Evolutionary conservation across 2,113 vertebrate genomes (phyloP), one percentile per base, ranked within the genome.

Genomic region (Ellobius talpinus): DNA sequence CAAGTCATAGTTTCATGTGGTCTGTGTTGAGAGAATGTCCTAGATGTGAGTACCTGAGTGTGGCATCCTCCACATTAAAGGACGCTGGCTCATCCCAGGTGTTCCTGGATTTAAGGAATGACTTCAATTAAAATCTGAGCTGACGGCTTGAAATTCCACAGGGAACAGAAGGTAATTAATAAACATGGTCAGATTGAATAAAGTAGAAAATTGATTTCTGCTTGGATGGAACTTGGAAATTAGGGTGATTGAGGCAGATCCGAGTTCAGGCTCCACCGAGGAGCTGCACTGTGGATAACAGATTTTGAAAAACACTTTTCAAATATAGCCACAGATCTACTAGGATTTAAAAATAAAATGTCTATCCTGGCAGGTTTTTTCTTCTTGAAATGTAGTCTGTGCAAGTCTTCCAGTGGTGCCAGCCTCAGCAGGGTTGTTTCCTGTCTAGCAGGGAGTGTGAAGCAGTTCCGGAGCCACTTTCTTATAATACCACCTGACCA

Each of bases 141-240:
- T 84, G 52, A 47, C 68, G 96, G 70, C 72, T 87, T 55, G 36
- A 92, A 90, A 87, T 58, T 70, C 91, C 23, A 3, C 0, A 21
- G 86, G 55, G 74, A 73, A 21, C 36, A 91, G 85, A 91, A 91
- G 93, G 76, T 92, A 96, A 84, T 78, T 61, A 84, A 77, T 81
- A 93, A 92, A 81, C 29, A 36, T 47, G 79, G 79, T 79, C 42
- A 4, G 42, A 79, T 0, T 68, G 81, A 86, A 90, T 77, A 90
- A 92, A 89, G 85, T 81, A 85, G 89, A 95, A 93, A 77, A 84
- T 52, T 47, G 79, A 92, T 78, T 89, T 97, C 88, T 95, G 88
- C 65, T 70, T 90, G 93, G 84, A 63, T 79, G 66, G 66, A 66
- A 86, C 55, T 39, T 90, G 61, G 55, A 91, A 52, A 17, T 76